Base-by-base conservation (phyloP, 2,113 vertebrate species). In the Neopipo cinnamomea region DNA sequence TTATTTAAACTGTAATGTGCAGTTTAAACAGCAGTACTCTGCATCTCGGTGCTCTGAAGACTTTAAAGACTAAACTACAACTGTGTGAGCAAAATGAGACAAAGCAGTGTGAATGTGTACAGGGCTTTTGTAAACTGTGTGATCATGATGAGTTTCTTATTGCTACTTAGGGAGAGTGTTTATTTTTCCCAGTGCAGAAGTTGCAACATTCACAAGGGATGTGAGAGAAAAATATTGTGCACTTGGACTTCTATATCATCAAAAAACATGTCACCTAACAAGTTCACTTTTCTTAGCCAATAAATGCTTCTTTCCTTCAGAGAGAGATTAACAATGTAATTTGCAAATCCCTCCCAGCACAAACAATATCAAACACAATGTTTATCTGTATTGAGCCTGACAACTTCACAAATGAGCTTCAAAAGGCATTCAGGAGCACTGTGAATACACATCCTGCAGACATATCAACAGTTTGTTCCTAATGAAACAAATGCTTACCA, bases 381-480 rank as follows among this genome's bases (percentile, higher is more conserved):
- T 94, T 92, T 96, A 72, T 84, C 85, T 85, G 62, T 58, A 62
- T 24, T 56, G 47, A 93, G 49, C 58, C n/a, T 78, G 85, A 79
- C 92, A 92, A 79, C 66, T 96, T 92, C 89, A 70, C 83, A 95
- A 94, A 92, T 79, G 88, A 92, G 68, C 80, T 81, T 92, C 53
- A 50, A 75, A 93, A 91, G 65, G 68, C 41, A 30, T 86, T 91
- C 79, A 93, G 56, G 24, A 86, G 21, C n/a, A 62, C 68, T 42
- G 41, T 63, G 86, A 89, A 84, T 49, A 68, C 44, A 46, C 68
- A 61, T 77, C 85, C 61, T 84, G 79, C 59, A 84, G 76, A 49
- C 1, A 5, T 91, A 91, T 87, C 90, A 89, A 71, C 92, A 68
- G 85, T 78, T 91, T 72, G 30, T 85, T 87, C 49, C 76, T 87